Evolutionary conservation across 2,888 invertebrate species (phyloP).

Genomic region (Noctua fimbriata): DNA sequence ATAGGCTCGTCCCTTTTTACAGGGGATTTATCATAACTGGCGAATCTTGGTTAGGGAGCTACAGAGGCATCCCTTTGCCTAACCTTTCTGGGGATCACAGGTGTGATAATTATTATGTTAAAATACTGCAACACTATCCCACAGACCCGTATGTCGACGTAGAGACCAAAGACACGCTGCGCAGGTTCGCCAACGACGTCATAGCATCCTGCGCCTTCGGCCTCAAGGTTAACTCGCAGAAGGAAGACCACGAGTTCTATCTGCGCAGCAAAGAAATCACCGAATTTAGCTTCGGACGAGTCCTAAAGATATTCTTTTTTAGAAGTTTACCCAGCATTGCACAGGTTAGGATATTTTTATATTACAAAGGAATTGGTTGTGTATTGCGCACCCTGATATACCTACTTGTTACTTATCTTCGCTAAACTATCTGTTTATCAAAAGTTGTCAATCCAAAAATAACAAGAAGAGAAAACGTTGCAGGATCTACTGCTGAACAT

Average conservation of each 20-base stretch:
- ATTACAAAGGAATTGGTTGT: not conserved
- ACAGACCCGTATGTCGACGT: slow-evolving; percentile 73
- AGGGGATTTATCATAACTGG: not conserved
- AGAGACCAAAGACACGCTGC: slow-evolving; percentile 84
- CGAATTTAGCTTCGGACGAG: not conserved
- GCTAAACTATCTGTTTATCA: not conserved
- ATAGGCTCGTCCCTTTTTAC: not conserved
- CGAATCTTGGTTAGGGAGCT: not conserved
- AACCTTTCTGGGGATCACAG: not conserved
- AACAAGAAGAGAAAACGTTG: not conserved
- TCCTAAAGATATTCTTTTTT: slow-evolving; percentile 42
- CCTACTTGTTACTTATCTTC: not conserved
- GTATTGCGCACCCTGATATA: no score
- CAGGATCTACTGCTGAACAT: not conserved
- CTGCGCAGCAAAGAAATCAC: slow-evolving; percentile 25
- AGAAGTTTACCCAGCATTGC: slow-evolving; percentile 33
- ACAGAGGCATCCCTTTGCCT: not conserved
- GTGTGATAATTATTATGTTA: not conserved
- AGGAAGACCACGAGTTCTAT: slow-evolving; percentile 89
- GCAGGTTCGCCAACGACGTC: slow-evolving; percentile 87
- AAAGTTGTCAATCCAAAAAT: not conserved
- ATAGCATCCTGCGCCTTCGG: slow-evolving; percentile 89
- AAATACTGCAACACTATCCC: not conserved
- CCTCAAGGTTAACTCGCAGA: slow-evolving; percentile 88
- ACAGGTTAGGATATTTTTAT: slow-evolving; percentile 29